phyloP scores from a whole-genome alignment of 2,888 invertebrate genomes.

The Rapana venosa region DNA sequence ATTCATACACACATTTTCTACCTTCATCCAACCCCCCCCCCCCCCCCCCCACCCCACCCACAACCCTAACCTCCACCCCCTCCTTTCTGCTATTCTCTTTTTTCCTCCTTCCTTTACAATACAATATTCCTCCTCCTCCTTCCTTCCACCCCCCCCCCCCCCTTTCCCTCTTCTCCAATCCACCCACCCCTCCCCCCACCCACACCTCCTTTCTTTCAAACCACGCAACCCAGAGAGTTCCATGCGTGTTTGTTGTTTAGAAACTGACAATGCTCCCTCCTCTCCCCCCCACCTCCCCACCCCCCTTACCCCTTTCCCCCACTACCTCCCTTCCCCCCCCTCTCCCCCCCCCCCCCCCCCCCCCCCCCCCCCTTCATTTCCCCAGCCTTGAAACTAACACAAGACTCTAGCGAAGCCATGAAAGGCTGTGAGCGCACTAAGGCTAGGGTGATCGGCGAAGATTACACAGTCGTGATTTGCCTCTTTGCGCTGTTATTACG shows the following conservation, averaged over 20 bases:
- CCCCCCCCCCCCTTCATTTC: neutral
- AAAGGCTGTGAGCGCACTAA: neutral
- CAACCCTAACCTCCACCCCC: no score
- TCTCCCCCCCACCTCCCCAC: neutral
- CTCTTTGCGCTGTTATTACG: constrained; percentile 64
- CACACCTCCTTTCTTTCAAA: no score
- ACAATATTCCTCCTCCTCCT: no score
- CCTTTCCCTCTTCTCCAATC: no score
- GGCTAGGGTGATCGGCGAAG: neutral
- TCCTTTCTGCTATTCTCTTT: neutral
- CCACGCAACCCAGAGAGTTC: no score
- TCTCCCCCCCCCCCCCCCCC: neutral
- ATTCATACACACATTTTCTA: no score
- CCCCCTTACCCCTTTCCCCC: neutral
- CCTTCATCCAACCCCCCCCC: neutral
- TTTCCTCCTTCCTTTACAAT: neutral
- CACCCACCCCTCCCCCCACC: neutral
- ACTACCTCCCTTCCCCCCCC: neutral
- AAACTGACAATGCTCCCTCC: neutral
- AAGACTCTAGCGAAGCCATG: neutral
- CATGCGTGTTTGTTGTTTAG: no score
- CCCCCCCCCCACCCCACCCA: neutral
- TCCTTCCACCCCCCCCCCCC: neutral
- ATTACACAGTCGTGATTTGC: constrained; percentile 62
- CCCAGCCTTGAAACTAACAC: neutral